Percentiles rank a stretch among this genome's conserved stretches.
Conservation (phyloP, 2,888 invertebrate genomes). For the Drosophila dives region DNA sequence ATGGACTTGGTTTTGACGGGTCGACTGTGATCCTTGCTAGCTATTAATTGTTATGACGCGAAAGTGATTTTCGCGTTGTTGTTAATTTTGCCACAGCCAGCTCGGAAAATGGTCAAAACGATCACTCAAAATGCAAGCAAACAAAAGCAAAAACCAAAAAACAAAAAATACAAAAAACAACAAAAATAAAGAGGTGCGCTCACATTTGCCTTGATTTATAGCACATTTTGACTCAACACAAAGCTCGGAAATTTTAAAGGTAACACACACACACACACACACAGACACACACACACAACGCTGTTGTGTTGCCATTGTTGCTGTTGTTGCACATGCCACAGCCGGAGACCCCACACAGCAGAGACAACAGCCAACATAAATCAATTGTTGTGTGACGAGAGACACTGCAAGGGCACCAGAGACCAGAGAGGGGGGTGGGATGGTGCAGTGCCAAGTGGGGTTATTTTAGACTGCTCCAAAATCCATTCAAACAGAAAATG, state of each 20-base stretch:
- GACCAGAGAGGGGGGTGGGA: background rate
- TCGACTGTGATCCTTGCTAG: constrained; percentile 46
- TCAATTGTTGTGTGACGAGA: constrained; percentile 69
- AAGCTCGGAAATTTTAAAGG: constrained; percentile 73
- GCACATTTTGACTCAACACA: constrained; percentile 78
- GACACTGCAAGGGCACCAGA: constrained; percentile 12
- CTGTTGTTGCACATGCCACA: constrained; percentile 74
- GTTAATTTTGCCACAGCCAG: constrained; percentile 68
- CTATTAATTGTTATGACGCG: constrained; percentile 76
- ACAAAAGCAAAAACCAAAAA: constrained; percentile 22
- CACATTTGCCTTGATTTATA: constrained; percentile 74
- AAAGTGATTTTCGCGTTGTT: constrained; percentile 71
- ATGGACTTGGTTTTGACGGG: constrained; percentile 11
- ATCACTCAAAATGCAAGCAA: constrained; percentile 33
- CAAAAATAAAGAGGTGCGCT: constrained; percentile 62
- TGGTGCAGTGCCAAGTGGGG: background rate
- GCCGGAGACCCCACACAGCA: constrained; percentile 63
- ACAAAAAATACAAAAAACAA: constrained; percentile 22
- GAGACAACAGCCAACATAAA: constrained; percentile 65
- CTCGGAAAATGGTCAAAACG: constrained; percentile 50
- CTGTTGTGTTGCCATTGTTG: constrained; percentile 11
- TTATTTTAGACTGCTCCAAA: constrained; percentile 51
- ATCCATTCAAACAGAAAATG: constrained; percentile 81
- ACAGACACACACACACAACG: background rate
- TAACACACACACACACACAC: constrained; percentile 50